These are phyloP conservation scores for Rhinogobius similis DNA, from an alignment of 2,113 vertebrate species.

Conservation along the genomic window DNA sequence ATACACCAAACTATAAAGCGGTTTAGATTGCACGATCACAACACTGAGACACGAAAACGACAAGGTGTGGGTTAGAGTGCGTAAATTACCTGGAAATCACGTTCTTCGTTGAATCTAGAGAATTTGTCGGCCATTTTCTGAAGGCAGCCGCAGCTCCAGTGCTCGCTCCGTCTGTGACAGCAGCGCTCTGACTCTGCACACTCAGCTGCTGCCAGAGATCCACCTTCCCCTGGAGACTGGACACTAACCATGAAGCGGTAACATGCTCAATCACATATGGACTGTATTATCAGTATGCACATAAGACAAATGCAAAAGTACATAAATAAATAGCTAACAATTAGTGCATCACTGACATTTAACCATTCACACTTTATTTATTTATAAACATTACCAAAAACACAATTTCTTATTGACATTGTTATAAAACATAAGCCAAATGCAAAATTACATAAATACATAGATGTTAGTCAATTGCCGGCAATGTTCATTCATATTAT, in stretches of 20 bases:
- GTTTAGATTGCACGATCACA: neutral
- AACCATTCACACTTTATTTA: too few relatives aligned
- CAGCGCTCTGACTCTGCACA: conserved; percentile 24
- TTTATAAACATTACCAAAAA: too few relatives aligned
- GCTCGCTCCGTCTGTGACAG: conserved; percentile 39
- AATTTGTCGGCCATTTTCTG: conserved; percentile 98
- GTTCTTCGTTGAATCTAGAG: conserved; percentile 97
- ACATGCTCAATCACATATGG: neutral
- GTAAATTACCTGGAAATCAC: conserved; percentile 94
- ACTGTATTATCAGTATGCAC: neutral
- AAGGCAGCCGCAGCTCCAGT: conserved; percentile 72
- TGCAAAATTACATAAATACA: too few relatives aligned
- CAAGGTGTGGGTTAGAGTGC: fast-evolving
- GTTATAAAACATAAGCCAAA: too few relatives aligned
- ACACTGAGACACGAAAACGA: neutral
- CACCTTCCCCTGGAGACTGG: neutral
- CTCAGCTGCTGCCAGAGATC: neutral
- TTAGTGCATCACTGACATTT: neutral
- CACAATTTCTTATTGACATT: too few relatives aligned
- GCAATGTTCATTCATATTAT: too few relatives aligned
- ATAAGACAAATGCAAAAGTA: neutral
- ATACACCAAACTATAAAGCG: neutral
- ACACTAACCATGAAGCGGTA: neutral
- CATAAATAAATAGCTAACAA: neutral
- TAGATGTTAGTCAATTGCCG: too few relatives aligned